Evolutionary conservation across 2,113 vertebrate species (phyloP), one percentile per base, ranked within the genome.

Genomic region (Blennius ocellaris): DNA sequence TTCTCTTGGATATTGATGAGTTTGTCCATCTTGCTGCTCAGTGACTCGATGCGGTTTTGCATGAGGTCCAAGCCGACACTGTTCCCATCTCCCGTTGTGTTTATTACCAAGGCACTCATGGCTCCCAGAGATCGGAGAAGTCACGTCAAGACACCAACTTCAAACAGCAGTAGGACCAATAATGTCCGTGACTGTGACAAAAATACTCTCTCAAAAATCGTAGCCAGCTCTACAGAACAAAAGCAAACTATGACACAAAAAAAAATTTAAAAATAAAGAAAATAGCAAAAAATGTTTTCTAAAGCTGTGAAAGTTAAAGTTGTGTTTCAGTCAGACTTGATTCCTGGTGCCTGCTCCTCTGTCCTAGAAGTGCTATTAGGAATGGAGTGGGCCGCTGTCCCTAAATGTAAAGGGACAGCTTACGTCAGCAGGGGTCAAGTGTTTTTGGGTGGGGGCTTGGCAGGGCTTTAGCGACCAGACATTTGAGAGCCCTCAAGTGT

Each of bases 1-100:
- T 90, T 94, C 69, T 96, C 94, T 78, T 97, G 95, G 50, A 95
- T 91, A 78, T 87, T 83, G 84, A 97, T 91, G 60, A 97, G 90
- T 43, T 87, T 93, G 89, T 95, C 95, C 90, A 97, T 95, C 89
- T 97, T 97, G 87, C 92, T 91, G 86, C 93, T 95, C 71, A 96
- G 83, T 8, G 91, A 92, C 36, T 95, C 94, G 41, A 96, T 94
- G 69, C 93, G 94, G 80, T 89, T 90, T 76, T 96, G 95, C 73
- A 95, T 93, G 41, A 93, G 58, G 79, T 86, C 92, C 65, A 94
- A 91, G 60, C 93, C 89, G 64, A 76, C 51, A 48, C 64, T 73
- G 16, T 69, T 73, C 50, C 51, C 69, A 43, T 81, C 89, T 51
- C 47, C 92, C 78, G 43, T 45, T 84, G 85, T 83, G 47, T 90